Percentiles rank a stretch among this genome's conserved stretches.
Evolutionary conservation across 2,113 vertebrate species (phyloP).

Genomic region (Varanus salvator): DNA sequence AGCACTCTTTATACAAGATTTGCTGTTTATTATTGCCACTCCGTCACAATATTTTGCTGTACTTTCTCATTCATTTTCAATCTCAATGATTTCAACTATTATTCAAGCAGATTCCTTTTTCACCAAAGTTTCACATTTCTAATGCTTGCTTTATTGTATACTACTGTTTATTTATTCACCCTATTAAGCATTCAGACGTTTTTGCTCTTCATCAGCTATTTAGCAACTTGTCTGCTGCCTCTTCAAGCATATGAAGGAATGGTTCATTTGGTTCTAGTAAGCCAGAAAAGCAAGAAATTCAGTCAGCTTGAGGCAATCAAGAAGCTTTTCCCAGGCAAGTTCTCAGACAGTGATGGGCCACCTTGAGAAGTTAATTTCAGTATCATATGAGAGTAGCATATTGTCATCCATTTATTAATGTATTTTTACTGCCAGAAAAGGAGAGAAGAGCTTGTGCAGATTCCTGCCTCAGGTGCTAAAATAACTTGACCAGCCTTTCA

Average conservation of each 20-base stretch:
- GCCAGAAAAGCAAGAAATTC: neutral
- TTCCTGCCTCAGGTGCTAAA: neutral
- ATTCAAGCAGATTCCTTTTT: neutral
- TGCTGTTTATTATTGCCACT: neutral
- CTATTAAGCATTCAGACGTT: neutral
- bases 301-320: neutral
- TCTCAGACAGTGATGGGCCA: neutral
- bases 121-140: neutral
- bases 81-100: neutral
- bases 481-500: neutral
- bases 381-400: neutral
- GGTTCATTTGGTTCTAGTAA: neutral
- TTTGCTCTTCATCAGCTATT: neutral
- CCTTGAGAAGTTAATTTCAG: neutral
- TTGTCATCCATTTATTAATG: neutral
- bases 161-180: neutral
- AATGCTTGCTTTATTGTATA: neutral
- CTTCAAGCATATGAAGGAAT: neutral
- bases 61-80: neutral
- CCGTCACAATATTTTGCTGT: neutral
- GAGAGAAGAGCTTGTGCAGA: no score
- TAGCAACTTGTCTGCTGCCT: neutral
- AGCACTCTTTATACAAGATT: no score
- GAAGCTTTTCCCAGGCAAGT: neutral
- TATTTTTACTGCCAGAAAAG: neutral